These are phyloP conservation scores for Thymelicus lineola DNA, from an alignment of 2,888 invertebrate species.

Conservation along the genomic window DNA sequence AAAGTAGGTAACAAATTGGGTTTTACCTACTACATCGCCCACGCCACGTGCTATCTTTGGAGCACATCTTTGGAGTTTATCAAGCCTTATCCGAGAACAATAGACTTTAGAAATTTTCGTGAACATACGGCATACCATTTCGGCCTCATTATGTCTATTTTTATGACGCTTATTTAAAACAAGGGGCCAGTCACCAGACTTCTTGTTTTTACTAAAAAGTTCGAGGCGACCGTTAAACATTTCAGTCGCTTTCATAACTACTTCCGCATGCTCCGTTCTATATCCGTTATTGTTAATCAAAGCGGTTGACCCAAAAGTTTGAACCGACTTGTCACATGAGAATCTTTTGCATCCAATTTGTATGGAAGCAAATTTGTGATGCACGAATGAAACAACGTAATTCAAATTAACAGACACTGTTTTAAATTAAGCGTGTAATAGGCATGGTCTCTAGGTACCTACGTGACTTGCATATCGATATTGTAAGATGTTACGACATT, in stretches of 20 bases:
- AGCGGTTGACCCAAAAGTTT: slow-evolving; percentile 33
- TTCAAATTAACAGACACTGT: not conserved
- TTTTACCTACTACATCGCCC: not conserved
- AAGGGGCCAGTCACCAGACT: slow-evolving; percentile 16
- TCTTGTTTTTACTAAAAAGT: slow-evolving; percentile 27
- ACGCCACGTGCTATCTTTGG: slow-evolving; percentile 10
- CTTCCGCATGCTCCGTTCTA: slow-evolving; percentile 34
- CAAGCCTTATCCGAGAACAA: slow-evolving; percentile 32
- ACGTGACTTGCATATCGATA: not conserved
- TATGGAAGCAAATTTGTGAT: slow-evolving; percentile 4
- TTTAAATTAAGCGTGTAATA: slow-evolving; percentile 1
- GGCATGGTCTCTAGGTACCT: not conserved
- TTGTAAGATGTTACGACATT: too few species aligned
- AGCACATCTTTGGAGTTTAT: slow-evolving; percentile 10
- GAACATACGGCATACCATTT: slow-evolving; percentile 33
- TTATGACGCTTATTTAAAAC: slow-evolving; percentile 31
- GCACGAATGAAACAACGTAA: not conserved
- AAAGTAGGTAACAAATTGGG: not conserved
- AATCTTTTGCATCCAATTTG: slow-evolving; percentile 14
- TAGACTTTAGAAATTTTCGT: slow-evolving; percentile 31
- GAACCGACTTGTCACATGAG: slow-evolving; percentile 27
- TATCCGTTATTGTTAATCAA: slow-evolving; percentile 26
- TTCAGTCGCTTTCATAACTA: slow-evolving; percentile 31
- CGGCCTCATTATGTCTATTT: slow-evolving; percentile 34
- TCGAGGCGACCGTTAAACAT: slow-evolving; percentile 20